Base-by-base conservation (phyloP, 2,888 invertebrate species). In the Siphonodentalium dalli region DNA sequence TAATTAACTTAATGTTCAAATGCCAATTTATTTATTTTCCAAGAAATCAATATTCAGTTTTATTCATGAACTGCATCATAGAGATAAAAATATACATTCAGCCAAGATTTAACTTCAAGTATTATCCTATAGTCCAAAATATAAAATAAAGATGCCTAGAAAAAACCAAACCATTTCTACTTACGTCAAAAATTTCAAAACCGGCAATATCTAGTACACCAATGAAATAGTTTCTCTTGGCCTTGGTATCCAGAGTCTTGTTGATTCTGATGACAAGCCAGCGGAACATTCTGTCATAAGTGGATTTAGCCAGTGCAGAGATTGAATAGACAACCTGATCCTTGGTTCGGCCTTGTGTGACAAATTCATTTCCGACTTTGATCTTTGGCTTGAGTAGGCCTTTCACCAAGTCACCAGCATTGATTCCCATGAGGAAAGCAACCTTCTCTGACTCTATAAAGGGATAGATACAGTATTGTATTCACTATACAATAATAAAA, bases 191-290 rank as follows among this genome's bases (percentile, higher is more conserved):
- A 87, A 98, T 99, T 87, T 98, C 98, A 86, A 98, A 98, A 87
- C 98, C 98, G 84, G 98, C 98, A 87, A 98, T 98, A 93, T 98
- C 98, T 88, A 98, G 89, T 84, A 98, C 98, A 92, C 98, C 96
- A 84, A 98, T 97, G 88, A 97, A 98, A 85, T 93, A 92, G 83
- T 93, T 93, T 84, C 95, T 90, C 87, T 97, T 96, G 84, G 94
- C 93, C 85, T 95, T 91, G 84, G 96, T 96, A 87, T 96, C 96
- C 83, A 99, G 87, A 75, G 97, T 98, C 85, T 95, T 93, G 90
- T 98, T 98, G 91, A 97, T 96, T 85, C 94, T 93, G 87, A 92
- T 93, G 83, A 99, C 97, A 83, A 99, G 87, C 92, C 92, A 98
- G 42, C 71, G 70, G 75, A 83, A 83, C 78, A 83, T 80, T 40